Conservation (phyloP, 2,113 vertebrate species). For the Ailurus styani region DNA sequence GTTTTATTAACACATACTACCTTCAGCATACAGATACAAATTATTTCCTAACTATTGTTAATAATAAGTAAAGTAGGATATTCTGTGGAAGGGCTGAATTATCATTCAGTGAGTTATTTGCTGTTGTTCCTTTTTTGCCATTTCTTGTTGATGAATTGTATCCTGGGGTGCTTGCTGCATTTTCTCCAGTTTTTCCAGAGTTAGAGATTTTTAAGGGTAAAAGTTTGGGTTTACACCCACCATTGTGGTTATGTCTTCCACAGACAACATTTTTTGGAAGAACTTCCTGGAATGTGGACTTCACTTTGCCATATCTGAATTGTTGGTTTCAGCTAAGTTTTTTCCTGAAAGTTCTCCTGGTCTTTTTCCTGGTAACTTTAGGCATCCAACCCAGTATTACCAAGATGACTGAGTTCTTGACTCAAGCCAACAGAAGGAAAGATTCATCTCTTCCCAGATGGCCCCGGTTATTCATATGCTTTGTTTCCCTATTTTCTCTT, state of each 20-base stretch:
- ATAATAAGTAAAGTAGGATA: background rate
- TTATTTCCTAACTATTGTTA: background rate
- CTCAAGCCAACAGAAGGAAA: background rate
- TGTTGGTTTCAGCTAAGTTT: background rate
- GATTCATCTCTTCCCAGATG: background rate
- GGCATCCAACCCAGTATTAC: background rate
- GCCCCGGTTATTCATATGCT: background rate
- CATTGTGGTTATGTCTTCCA: conserved; percentile 91
- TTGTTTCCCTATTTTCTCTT: background rate
- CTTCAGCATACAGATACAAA: background rate
- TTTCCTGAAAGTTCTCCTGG: background rate
- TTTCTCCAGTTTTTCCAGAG: conserved; percentile 95
- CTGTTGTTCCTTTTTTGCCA: conserved; percentile 75
- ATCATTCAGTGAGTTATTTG: conserved; percentile 40
- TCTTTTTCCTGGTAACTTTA: background rate
- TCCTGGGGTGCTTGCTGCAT: conserved; percentile 93
- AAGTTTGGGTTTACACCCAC: conserved; percentile 94
- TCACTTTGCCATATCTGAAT: background rate
- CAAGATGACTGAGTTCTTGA: background rate
- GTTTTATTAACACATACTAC: conserved; percentile 4
- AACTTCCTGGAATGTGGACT: background rate
- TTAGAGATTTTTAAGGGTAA: conserved; percentile 96
- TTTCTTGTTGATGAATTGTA: conserved; percentile 85
- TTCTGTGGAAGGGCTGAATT: background rate
- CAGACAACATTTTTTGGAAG: conserved; percentile 79